A percentile compares a stretch with the other conserved stretches of the same genome.
Evolutionary conservation across 2,113 vertebrate species (phyloP).

Genomic region (Cyprinus carpio): DNA sequence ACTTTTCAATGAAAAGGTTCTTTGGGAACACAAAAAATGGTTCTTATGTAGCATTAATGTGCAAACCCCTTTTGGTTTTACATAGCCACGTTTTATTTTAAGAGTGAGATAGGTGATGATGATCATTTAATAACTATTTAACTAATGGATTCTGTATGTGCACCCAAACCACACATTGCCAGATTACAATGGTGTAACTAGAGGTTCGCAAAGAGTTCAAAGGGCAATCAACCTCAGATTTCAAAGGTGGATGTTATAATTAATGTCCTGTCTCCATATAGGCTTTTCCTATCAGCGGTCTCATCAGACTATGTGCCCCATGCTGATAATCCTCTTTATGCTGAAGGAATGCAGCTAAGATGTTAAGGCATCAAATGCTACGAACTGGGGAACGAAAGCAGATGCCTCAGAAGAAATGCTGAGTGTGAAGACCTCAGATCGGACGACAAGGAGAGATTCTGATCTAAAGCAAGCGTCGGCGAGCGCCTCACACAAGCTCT

Average conservation of each 20-base stretch:
- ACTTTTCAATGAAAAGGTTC: no score
- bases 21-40: no score
- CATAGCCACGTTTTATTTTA: no score
- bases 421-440: no score
- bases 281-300: slow-evolving; percentile 34
- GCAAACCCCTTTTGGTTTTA: no score
- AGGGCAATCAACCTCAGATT: no score
- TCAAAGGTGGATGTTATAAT: not conserved
- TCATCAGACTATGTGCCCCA: slow-evolving; percentile 40
- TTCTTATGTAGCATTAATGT: no score
- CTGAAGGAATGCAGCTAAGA: slow-evolving; percentile 25
- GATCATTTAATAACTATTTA: not conserved
- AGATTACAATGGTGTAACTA: not conserved
- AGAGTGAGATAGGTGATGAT: not conserved
- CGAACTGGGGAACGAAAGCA: slow-evolving; percentile 20
- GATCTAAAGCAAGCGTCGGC: no score
- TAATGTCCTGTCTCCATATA: not conserved
- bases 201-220: no score
- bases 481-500: no score
- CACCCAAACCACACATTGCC: not conserved
- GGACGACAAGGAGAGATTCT: no score
- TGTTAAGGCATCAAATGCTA: slow-evolving; percentile 10
- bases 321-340: slow-evolving; percentile 37
- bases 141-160: not conserved
- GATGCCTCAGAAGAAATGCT: slow-evolving; percentile 26